Evolutionary conservation across 2,113 vertebrate species (phyloP), one percentile per base, ranked within the genome.

Genomic region (Leptosomus discolor): DNA sequence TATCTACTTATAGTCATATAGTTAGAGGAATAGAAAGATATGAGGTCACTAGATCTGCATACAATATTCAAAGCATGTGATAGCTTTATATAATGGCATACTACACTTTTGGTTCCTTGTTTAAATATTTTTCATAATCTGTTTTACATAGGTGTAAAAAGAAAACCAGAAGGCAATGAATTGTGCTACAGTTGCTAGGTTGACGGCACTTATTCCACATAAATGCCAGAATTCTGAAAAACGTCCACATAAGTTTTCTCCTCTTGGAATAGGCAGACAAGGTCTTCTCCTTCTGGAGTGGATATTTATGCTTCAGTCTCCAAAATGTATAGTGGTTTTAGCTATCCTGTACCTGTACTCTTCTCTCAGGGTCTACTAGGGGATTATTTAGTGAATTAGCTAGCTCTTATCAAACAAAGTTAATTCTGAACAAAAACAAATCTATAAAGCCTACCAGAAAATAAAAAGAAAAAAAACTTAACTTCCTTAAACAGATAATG

Each of bases 171-270:
- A 69, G 5, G 5, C 4, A 11, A 18, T 56, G 63, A 43, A 34
- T 43, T 54, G 11, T 75, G 6, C 27, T n/a, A 32, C 37, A 87
- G 15, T 48, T 73, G 4, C 14, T 69, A 53, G 26, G 9, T 9
- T 53, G 7, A 74, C 23, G 39, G 8, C 5, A 13, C 11, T 37
- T 64, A 45, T 45, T 60, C 51, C 11, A 41, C 32, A 8, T 29
- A 60, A 48, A 48, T 56, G 8, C 16, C 46, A 85, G 24, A 22
- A 77, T 71, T 93, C 17, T 81, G 29, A 17, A 81, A 81, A 88
- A 15, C 10, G 15, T 67, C 7, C 2, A 13, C 1, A 0, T 5
- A 54, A 39, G 8, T 39, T 85, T 81, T 23, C 3, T 29, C 8
- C 6, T 37, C 34, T 57, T 81, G 19, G 4, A 46, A 37, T 11